phyloP scores from a whole-genome alignment of 2,113 vertebrate species.

The Myiagra hebetior region DNA sequence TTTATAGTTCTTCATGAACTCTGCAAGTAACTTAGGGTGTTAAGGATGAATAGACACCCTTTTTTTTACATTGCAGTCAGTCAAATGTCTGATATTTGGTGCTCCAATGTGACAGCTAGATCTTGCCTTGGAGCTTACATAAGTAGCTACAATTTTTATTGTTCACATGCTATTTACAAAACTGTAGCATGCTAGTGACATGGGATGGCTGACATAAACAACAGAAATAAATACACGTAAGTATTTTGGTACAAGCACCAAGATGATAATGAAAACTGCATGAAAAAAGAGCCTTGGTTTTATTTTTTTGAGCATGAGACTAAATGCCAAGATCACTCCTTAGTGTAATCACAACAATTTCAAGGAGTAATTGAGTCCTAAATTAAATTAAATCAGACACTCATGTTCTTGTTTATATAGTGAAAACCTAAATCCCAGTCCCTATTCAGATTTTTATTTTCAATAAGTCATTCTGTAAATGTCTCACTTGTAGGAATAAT shows the following conservation, averaged over 20 bases:
- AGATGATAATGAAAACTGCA: neutral
- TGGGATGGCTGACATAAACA: neutral
- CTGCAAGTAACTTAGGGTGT: neutral
- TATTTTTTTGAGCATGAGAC: neutral
- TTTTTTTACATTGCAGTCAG: neutral
- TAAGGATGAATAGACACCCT: neutral
- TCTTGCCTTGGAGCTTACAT: neutral
- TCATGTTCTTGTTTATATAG: neutral
- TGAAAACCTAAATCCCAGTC: neutral
- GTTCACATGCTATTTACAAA: neutral
- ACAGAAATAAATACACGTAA: neutral
- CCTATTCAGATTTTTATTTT: neutral
- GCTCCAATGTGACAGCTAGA: neutral
- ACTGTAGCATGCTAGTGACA: neutral
- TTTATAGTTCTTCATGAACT: neutral
- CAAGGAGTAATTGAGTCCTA: neutral
- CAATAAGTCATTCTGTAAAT: neutral
- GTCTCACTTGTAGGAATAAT: neutral
- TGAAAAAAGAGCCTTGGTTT: accelerated
- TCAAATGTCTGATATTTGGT: neutral
- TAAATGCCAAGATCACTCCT: neutral
- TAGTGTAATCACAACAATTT: neutral
- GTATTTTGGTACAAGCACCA: neutral
- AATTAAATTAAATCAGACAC: neutral
- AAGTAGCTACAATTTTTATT: neutral